These are phyloP conservation scores for Embidobia sp. DNA, from an alignment of 2,888 invertebrate genomes.

Conservation along the genomic window DNA sequence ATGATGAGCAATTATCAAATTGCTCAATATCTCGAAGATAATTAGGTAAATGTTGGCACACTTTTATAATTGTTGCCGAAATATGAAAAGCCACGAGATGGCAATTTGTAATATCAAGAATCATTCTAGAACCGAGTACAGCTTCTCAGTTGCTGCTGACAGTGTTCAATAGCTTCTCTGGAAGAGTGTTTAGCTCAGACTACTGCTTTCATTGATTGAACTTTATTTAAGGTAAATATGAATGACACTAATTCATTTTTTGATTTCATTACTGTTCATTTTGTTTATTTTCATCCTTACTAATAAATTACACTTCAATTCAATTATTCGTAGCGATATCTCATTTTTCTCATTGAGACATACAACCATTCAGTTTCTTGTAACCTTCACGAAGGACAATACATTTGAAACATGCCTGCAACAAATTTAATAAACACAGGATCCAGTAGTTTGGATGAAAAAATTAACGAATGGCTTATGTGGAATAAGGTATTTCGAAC, in stretches of 20 bases:
- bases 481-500: constrained; percentile 89
- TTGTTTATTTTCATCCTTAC: neutral
- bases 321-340: neutral
- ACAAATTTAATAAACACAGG: constrained; percentile 81
- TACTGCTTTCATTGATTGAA: too few relatives aligned
- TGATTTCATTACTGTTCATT: neutral
- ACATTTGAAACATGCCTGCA: constrained; percentile 36
- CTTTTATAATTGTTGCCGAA: neutral
- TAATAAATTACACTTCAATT: constrained; percentile 15
- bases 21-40: neutral
- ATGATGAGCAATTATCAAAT: constrained; percentile 4
- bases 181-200: too few relatives aligned
- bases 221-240: too few relatives aligned
- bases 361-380: constrained; percentile 11
- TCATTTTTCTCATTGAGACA: constrained; percentile 9
- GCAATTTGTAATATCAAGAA: neutral
- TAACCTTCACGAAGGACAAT: constrained; percentile 9
- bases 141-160: too few relatives aligned
- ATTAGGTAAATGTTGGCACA: neutral
- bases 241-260: too few relatives aligned
- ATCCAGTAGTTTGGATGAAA: constrained; percentile 84
- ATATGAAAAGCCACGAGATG: neutral
- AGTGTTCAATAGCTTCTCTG: too few relatives aligned
- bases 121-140: too few relatives aligned
- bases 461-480: constrained; percentile 87